Evolutionary conservation across 2,797 vertebrate genomes (phyloP).

Genomic region (Pseudotriccus pelzelni): DNA sequence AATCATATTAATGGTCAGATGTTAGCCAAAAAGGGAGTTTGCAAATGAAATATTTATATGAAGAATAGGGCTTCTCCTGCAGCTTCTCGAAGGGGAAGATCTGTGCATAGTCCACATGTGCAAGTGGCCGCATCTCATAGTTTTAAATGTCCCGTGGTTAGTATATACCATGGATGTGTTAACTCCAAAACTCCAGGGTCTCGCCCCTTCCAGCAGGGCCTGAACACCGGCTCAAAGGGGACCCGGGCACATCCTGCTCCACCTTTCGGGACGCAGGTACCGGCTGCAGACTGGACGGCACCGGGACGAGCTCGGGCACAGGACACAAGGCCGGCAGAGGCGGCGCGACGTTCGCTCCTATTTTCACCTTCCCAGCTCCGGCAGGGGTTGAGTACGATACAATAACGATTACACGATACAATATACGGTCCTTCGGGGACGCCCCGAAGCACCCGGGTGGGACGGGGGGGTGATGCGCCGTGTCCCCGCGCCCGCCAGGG

Average conservation of each 20-base stretch:
- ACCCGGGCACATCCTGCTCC: neutral
- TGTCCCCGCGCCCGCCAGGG: neutral
- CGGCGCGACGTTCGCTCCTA: fast-evolving
- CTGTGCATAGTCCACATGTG: neutral
- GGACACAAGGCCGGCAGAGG: neutral
- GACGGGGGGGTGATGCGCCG: fast-evolving
- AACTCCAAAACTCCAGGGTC: neutral
- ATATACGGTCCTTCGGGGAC: fast-evolving
- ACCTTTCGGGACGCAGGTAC: neutral
- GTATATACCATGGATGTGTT: fast-evolving
- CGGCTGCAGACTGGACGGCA: fast-evolving
- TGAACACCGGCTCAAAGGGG: fast-evolving
- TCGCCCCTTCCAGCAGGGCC: neutral
- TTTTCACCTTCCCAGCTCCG: too few species aligned
- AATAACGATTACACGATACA: fast-evolving
- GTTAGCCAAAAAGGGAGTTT: neutral
- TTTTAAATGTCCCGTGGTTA: neutral
- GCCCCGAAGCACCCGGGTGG: fast-evolving
- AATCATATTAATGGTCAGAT: fast-evolving
- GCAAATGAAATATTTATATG: neutral
- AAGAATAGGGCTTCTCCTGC: neutral
- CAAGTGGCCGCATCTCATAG: neutral
- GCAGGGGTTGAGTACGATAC: fast-evolving
- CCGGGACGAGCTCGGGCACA: neutral
- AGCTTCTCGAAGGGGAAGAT: neutral